Evolutionary conservation across 1,140 invertebrate species (phyloP), one percentile per base, ranked within the genome.

Genomic region (Bombus huntii): DNA sequence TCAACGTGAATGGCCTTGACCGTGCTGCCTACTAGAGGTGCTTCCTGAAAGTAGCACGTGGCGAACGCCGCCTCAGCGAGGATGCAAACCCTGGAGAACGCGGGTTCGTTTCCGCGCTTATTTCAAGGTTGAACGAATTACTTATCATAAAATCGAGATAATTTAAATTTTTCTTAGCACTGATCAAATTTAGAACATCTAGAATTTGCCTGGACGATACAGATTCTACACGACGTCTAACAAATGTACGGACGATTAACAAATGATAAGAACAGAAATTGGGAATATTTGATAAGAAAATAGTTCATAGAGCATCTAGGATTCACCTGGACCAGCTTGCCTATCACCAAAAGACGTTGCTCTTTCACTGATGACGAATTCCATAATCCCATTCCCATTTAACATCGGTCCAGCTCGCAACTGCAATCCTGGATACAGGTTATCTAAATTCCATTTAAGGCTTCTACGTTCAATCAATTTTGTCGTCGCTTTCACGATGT

Each of bases 371-470:
- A 98, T 92, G 8, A 96, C 96, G 91, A 98, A 97, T 92, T 97
- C 97, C n/a, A 97, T 93, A 44, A 97, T 93, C 59, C 97, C 97
- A 80, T 96, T 93, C 87, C 96, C 92, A 94, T 96, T 94, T 3
- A 96, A 86, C 78, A 95, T 96, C 53, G 97, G 97, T 15, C 97
- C 97, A 70, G 97, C 96, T 77, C 96, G 96, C 95, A 98, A 96
- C 68, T 96, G 95, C 13, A 98, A 89, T 9, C 97, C 97, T 0
- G 97, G 97, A 93, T 97, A 97, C 3, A 97, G 47, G 15, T 92
- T 95, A 83, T 96, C 96, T 91, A 98, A 95, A 83, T 97, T 97
- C 97, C 97, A 98, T 88, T 96, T 96, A 75, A 97, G 90, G 57
- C 96, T 96, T n/a, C 97, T 95, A 82, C 96, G 96, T 37, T 97